These are phyloP conservation scores for Agrotis clavis DNA, from an alignment of 2,888 invertebrate genomes.

Conservation along the genomic window DNA sequence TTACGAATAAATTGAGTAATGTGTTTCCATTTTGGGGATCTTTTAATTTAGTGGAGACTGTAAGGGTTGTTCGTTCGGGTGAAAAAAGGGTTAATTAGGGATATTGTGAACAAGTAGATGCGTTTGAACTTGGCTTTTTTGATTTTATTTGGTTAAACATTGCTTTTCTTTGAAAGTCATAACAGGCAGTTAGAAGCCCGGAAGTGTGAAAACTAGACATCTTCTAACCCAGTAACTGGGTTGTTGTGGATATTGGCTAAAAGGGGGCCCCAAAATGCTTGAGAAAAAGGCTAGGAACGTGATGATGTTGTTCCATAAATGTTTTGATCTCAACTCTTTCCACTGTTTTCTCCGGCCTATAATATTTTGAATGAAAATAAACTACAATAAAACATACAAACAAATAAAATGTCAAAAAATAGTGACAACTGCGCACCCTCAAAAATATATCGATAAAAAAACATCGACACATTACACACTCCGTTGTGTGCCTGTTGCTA, in stretches of 20 bases:
- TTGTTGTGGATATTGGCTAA: not conserved
- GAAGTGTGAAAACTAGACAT: not conserved
- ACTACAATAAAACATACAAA: not conserved
- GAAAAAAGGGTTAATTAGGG: constrained; percentile 26
- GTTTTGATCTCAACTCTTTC: too few relatives aligned
- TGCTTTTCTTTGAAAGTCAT: not conserved
- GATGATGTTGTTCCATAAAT: not conserved
- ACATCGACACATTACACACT: constrained; percentile 47
- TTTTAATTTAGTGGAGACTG: constrained; percentile 15
- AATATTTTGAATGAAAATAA: too few relatives aligned
- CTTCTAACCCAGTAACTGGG: not conserved
- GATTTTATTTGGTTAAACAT: not conserved
- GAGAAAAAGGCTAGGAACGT: not conserved
- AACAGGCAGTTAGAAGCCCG: not conserved
- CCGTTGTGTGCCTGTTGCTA: constrained; percentile 51
- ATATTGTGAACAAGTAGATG: not conserved
- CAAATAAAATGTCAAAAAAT: constrained; percentile 20
- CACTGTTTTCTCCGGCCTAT: too few relatives aligned
- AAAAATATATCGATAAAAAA: constrained; percentile 58
- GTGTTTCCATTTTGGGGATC: constrained; percentile 39
- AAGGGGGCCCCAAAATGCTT: too few relatives aligned
- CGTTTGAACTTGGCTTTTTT: constrained; percentile 4
- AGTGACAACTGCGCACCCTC: constrained; percentile 32
- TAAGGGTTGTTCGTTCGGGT: constrained; percentile 12
- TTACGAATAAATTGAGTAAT: constrained; percentile 51